These are phyloP conservation scores for Nematolebias whitei DNA, from an alignment of 2,113 vertebrate species.

Conservation along the genomic window DNA sequence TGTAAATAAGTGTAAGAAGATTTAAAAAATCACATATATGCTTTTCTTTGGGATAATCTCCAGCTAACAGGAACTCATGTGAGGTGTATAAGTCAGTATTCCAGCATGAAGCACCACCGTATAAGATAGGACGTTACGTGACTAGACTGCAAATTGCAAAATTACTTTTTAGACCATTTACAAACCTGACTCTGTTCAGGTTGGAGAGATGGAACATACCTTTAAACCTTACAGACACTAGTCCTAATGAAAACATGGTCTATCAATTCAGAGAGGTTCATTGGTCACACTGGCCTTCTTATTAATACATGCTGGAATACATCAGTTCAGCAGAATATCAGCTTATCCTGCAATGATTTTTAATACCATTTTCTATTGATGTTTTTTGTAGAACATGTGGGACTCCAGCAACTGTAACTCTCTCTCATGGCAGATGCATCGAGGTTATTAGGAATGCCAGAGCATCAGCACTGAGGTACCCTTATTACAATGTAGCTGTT, in stretches of 20 bases:
- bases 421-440: not conserved
- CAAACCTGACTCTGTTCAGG: too few species aligned
- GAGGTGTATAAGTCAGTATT: slow-evolving; percentile 7
- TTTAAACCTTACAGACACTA: too few species aligned
- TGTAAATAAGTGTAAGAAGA: too few species aligned
- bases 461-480: too few species aligned
- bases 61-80: not conserved
- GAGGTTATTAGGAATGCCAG: not conserved
- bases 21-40: too few species aligned
- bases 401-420: slow-evolving; percentile 34
- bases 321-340: slow-evolving; percentile 2
- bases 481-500: too few species aligned
- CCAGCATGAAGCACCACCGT: not conserved
- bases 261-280: not conserved
- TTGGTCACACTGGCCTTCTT: slow-evolving; percentile 6
- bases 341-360: slow-evolving; percentile 17
- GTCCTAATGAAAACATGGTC: not conserved
- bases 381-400: slow-evolving; percentile 3
- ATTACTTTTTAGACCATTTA: too few species aligned
- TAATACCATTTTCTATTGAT: slow-evolving; percentile 5
- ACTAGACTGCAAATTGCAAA: too few species aligned
- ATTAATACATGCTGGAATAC: not conserved
- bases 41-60: too few species aligned
- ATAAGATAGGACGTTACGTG: too few species aligned
- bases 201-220: too few species aligned